A percentile compares a stretch with the other conserved stretches of the same genome.
phyloP scores from a whole-genome alignment of 2,888 invertebrate species.

The Napeogenes inachia region DNA sequence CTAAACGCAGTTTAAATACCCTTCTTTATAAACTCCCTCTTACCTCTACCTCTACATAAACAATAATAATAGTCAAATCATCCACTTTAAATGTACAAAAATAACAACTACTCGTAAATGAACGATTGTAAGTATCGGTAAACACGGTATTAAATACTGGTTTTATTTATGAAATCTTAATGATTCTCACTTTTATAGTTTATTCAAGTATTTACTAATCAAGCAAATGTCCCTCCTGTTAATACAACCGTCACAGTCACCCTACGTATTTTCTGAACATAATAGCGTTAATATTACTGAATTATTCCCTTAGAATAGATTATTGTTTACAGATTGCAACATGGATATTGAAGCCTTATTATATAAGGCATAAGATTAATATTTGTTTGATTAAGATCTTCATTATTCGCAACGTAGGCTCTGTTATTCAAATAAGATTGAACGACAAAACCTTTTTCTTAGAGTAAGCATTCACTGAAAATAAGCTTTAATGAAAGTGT shows the following conservation, averaged over 20 bases:
- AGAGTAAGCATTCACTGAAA: slow-evolving; percentile 15
- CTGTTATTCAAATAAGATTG: slow-evolving; percentile 28
- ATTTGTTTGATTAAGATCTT: background rate
- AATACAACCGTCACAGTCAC: background rate
- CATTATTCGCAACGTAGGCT: slow-evolving; percentile 21
- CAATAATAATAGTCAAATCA: too few relatives aligned
- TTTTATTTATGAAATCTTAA: too few relatives aligned
- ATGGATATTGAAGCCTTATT: slow-evolving; percentile 9
- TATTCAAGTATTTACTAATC: too few relatives aligned
- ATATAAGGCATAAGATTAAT: slow-evolving; percentile 4
- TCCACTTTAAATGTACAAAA: too few relatives aligned
- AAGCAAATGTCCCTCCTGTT: too few relatives aligned
- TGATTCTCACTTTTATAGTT: too few relatives aligned
- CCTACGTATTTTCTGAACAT: slow-evolving; percentile 1
- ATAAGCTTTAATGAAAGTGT: slow-evolving; percentile 27
- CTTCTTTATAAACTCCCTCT: too few relatives aligned
- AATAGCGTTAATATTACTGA: slow-evolving; percentile 17
- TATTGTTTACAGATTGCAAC: slow-evolving; percentile 12
- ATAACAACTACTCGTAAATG: too few relatives aligned
- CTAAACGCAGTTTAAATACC: too few relatives aligned
- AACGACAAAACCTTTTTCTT: slow-evolving; percentile 24
- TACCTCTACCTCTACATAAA: too few relatives aligned
- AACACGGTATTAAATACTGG: too few relatives aligned
- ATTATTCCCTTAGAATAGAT: slow-evolving; percentile 18
- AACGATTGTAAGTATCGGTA: too few relatives aligned